Base-by-base conservation (phyloP, 2,888 invertebrate species). In the Eledone cirrhosa region DNA sequence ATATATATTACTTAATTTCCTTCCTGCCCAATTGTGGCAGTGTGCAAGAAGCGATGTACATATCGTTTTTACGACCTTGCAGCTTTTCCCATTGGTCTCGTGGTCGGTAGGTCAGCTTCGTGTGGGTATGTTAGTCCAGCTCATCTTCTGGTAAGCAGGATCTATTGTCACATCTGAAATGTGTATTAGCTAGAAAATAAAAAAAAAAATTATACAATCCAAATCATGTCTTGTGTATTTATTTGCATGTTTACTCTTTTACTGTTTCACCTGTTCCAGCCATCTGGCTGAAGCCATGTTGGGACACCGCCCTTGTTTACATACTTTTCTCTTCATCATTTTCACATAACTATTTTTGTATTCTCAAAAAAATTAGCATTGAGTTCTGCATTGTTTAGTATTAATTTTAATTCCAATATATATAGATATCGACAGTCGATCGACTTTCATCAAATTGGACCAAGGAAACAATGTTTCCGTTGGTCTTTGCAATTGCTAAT, bases 1-100 rank as follows among this genome's bases (percentile, higher is more conserved):
- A 11, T 22, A 24, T 7, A 11, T 63, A 7, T n/a, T 13, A 13
- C 13, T 24, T 65, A 65, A 65, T 65, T 65, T 16, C 19, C 29
- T 65, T 19, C 65, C 19, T 65, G 14, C 67, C 29, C 24, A 67
- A 27, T 14, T 29, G 67, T 29, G 29, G 14, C 67, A 67, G 16
- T 29, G 67, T 67, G 29, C 22, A 67, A 67, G 67, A 67, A 31
- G 31, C 67, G 67, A 67, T 67, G 67, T 67, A 29, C 29, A 67
- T 67, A 29, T 67, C 67, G 67, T 67, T 67, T 41, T 27, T 29
- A 27, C 31, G 67, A 67, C 67, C 67, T 67, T 67, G 31, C 27
- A 67, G 67, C 67, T 67, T 67, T 29, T 67, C 67, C 67, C 67
- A 29, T 67, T 67, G 67, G 67, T 67, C 29, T 67, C 31, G 67